Percentiles rank a stretch among this genome's conserved stretches.
Conservation (phyloP, 1,140 invertebrate species). For the Bombus pascuorum region DNA sequence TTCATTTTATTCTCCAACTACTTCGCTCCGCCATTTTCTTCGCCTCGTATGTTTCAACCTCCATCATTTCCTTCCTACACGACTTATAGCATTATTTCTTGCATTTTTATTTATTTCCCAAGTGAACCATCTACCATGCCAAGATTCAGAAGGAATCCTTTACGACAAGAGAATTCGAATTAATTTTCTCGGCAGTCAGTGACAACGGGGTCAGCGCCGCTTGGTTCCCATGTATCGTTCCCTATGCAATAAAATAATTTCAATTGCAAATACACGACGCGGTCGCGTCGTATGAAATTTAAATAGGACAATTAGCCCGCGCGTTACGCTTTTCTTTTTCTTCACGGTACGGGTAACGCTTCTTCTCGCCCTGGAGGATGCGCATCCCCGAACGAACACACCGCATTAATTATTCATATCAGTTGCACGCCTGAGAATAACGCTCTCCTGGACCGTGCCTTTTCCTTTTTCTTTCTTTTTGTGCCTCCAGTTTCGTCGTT, state of each 20-base stretch:
- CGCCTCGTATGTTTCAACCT: background rate
- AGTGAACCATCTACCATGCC: conserved; percentile 1
- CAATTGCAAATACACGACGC: conserved; percentile 43
- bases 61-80: background rate
- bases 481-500: background rate
- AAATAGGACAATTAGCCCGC: conserved; percentile 44
- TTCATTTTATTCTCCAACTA: background rate
- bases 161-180: background rate
- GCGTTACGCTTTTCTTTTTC: conserved; percentile 32
- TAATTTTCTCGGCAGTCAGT: background rate
- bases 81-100: no score
- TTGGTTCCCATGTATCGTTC: background rate
- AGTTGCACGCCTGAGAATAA: conserved; percentile 2
- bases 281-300: conserved; percentile 40
- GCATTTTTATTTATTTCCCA: background rate
- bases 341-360: conserved; percentile 19
- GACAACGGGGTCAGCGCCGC: background rate
- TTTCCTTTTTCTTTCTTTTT: background rate
- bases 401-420: conserved; percentile 48
- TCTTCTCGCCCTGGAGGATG: conserved; percentile 25
- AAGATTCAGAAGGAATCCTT: background rate
- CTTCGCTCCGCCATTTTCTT: background rate
- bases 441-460: background rate
- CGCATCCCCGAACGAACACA: conserved; percentile 6
- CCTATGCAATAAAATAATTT: conserved; percentile 37